phyloP scores from a whole-genome alignment of 2,888 invertebrate species.

The Trichopria drosophilae region DNA sequence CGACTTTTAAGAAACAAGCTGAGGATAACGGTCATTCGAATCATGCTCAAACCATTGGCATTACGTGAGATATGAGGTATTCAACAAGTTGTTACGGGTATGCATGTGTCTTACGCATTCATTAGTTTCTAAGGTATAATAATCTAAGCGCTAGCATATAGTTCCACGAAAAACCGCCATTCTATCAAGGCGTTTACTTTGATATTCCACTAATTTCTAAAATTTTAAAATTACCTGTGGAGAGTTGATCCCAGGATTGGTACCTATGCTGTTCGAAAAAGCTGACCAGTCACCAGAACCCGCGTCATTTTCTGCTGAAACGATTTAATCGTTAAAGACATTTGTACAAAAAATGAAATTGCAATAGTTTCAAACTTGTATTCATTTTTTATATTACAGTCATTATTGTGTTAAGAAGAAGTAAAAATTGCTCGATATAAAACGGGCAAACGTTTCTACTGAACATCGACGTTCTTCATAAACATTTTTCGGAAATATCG shows the following conservation, averaged over 20 bases:
- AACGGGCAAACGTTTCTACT: too few species aligned
- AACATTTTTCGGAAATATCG: too few species aligned
- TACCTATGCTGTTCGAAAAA: conserved; percentile 41
- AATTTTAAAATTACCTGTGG: conserved; percentile 47
- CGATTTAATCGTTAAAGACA: conserved; percentile 14
- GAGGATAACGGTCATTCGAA: too few species aligned
- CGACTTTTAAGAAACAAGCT: too few species aligned
- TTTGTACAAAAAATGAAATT: conserved; percentile 9
- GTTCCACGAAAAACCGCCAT: conserved; percentile 15
- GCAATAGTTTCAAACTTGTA: background rate
- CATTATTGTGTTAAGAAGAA: too few species aligned
- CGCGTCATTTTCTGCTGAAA: conserved; percentile 50
- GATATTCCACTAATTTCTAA: too few species aligned
- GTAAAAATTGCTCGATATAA: too few species aligned
- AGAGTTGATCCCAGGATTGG: conserved; percentile 45
- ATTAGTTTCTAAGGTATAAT: conserved; percentile 24
- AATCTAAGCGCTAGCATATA: conserved; percentile 14
- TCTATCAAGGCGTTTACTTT: too few species aligned
- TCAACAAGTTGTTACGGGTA: conserved; percentile 57
- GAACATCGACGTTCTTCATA: too few species aligned
- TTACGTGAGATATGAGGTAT: conserved; percentile 48
- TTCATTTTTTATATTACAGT: too few species aligned
- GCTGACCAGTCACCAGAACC: conserved; percentile 49
- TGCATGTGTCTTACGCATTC: conserved; percentile 25
- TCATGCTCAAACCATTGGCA: conserved; percentile 41